Base-by-base conservation (phyloP, 2,888 invertebrate genomes). In the Chaetogeoica ovagalla region DNA sequence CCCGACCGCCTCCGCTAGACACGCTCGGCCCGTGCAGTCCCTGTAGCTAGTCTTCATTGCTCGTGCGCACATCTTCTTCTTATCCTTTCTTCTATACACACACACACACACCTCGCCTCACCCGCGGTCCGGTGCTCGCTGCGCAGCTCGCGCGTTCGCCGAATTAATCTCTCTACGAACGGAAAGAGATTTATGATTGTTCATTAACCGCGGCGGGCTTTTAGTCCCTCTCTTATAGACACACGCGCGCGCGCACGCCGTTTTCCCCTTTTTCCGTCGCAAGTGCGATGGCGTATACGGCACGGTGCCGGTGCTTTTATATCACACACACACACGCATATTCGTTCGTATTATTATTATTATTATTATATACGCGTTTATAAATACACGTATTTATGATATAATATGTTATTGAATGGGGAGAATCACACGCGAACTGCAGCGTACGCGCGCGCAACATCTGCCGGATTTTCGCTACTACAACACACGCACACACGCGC, bases 171-270 rank as follows among this genome's bases (percentile, higher is more conserved):
- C 63, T 30, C 30, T n/a, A n/a, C 63, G 62, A 71, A 82, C 77
- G 81, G 74, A 79, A 82, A 82, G 82, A 82, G 82, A 82, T 82
- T 82, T 82, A 82, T 82, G 82, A 79, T 82, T 79, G 82, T 82
- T 82, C 82, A 82, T 82, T 82, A 82, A 82, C 82, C 81, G 82
- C 81, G 79, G 43, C 43, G 7, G 70, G 79, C 79, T 79, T 71
- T 79, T 79, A 79, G 79, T 79, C 70, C 71, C 79, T 79, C 71
- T 79, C 65, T 43, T 9, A 9, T 43, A 9, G 43, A 9, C 43
- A 9, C 43, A 9, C 43, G 43, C 43, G 39, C 39, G 39, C 39
- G 39, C 5, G 60, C 39, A 62, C 69, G 39, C 55, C 70, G 70
- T 71, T 71, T 79, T 79, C 79, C 77, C 79, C 79, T 79, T 79